Evolutionary conservation across 2,797 vertebrate species (phyloP).

Genomic region (Eutrigla gurnardus): DNA sequence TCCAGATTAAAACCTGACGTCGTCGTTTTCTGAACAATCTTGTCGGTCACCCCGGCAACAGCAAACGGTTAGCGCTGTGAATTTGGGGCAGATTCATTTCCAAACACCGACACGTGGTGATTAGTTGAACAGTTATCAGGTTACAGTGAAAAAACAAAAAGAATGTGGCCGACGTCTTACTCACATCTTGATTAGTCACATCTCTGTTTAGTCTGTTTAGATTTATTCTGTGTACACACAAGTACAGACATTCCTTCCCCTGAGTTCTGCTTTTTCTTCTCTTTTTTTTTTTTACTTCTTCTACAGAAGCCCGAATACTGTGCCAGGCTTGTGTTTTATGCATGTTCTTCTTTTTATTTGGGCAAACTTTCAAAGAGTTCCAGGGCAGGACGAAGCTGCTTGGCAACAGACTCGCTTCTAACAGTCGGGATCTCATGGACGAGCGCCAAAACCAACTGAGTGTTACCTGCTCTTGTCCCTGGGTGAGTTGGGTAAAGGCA

Average conservation of each 20-base stretch:
- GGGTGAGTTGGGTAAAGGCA: constrained; percentile 71
- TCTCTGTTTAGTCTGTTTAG: constrained; percentile 77
- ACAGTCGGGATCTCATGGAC: constrained; percentile 71
- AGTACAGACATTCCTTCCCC: constrained; percentile 38
- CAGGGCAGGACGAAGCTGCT: constrained; percentile 56
- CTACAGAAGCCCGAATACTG: constrained; percentile 6
- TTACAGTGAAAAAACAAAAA: constrained; percentile 36
- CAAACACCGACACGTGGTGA: constrained; percentile 37
- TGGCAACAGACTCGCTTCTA: constrained; percentile 60
- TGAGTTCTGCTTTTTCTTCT: constrained; percentile 62
- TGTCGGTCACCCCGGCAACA: constrained; percentile 36
- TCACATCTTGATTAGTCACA: constrained; percentile 75
- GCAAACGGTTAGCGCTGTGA: neutral
- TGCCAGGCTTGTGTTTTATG: constrained; percentile 42
- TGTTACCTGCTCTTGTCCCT: constrained; percentile 74
- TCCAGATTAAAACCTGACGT: constrained; percentile 38
- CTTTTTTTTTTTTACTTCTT: constrained; percentile 38
- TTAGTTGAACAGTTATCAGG: constrained; percentile 41
- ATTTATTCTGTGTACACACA: constrained; percentile 52
- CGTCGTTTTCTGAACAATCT: constrained; percentile 25
- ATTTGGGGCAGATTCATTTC: neutral
- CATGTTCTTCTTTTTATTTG: constrained; percentile 47
- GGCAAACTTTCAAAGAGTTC: constrained; percentile 62
- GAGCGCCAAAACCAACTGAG: constrained; percentile 71
- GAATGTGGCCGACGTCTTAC: constrained; percentile 58